Evolutionary conservation across 2,113 vertebrate species (phyloP), one percentile per base, ranked within the genome.

Genomic region (Motacilla tschutschensis): DNA sequence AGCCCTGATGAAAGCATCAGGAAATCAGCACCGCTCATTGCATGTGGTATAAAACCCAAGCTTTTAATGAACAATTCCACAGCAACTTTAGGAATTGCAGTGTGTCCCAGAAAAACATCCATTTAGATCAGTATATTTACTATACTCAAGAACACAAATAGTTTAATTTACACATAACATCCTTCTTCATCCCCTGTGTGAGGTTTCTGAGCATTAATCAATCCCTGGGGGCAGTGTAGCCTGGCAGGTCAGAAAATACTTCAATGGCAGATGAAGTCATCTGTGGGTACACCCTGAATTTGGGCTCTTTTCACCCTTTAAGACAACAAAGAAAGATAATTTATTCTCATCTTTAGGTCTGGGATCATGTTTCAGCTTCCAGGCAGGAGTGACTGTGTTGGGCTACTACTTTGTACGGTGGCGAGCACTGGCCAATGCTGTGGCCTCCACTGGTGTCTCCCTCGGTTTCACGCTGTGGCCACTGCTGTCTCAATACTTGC

Each of bases 351-450:
- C 69, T 71, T 63, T 94, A 99, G 99, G 99, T 55, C 96, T 99
- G 47, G 98, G 99, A n/a, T 98, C 98, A 21, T 98, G 98, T 93
- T 98, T 99, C 93, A 97, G 98, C 91, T 99, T 99, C 96, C 99
- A 99, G 91, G 97, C 98, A 5, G 97, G 97, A 43, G 92, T 99
- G 91, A 98, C 98, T 0, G 97, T 95, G 21, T 93, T 99, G 74
- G 98, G 99, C 4, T 97, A 97, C 79, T 99, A 99, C 94, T 99
- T 99, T 59, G 93, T 97, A 21, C 97, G 96, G 12, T 97, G 97
- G 10, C 96, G 87, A 58, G 94, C 97, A 0, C 96, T 99, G 50
- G 99, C 98, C 93, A 99, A 99, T 0, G 98, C 98, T 2, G 22
- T 99, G 63, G 98, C 99, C 14, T 99, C 99, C 53, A 96, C 97